These are phyloP conservation scores for Drosophila quadrilineata DNA, from an alignment of 1,140 invertebrate species.

Conservation along the genomic window DNA sequence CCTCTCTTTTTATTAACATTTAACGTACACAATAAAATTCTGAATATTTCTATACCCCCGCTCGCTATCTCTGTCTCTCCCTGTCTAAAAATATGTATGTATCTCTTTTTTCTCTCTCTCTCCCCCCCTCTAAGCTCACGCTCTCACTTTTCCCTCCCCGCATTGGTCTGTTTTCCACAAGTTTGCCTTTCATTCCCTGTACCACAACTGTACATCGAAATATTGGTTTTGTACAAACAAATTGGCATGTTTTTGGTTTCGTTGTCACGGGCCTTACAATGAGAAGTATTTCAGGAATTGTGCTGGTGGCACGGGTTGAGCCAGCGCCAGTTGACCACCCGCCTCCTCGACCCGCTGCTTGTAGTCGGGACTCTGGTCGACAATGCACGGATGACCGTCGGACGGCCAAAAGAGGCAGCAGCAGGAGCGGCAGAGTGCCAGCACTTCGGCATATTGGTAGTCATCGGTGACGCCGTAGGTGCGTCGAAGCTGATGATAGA, in stretches of 20 bases:
- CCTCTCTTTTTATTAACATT: slow-evolving; percentile 44
- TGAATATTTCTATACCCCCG: slow-evolving; percentile 45
- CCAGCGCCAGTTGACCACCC: slow-evolving; percentile 89
- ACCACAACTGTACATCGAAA: too few relatives aligned
- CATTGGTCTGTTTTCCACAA: slow-evolving; percentile 4
- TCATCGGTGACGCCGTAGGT: slow-evolving; percentile 95
- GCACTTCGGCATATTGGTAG: slow-evolving; percentile 93
- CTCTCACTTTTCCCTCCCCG: too few relatives aligned
- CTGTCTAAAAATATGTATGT: slow-evolving; percentile 30
- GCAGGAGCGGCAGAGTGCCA: slow-evolving; percentile 96
- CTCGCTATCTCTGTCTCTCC: slow-evolving; percentile 2
- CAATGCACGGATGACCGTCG: slow-evolving; percentile 94
- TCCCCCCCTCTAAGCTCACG: slow-evolving; percentile 8
- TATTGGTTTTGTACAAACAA: too few relatives aligned
- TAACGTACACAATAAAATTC: slow-evolving; percentile 55
- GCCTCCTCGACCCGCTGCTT: slow-evolving; percentile 89
- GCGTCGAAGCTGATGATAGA: slow-evolving; percentile 89
- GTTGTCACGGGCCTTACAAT: slow-evolving; percentile 83
- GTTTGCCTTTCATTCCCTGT: neutral
- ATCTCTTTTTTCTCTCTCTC: slow-evolving; percentile 41
- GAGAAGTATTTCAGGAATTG: slow-evolving; percentile 96
- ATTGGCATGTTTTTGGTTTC: neutral
- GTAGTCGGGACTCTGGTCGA: slow-evolving; percentile 90
- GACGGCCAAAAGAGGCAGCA: slow-evolving; percentile 98
- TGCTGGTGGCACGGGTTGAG: slow-evolving; percentile 92